Conservation (phyloP, 2,888 invertebrate genomes). For the Saturnia pavonia region DNA sequence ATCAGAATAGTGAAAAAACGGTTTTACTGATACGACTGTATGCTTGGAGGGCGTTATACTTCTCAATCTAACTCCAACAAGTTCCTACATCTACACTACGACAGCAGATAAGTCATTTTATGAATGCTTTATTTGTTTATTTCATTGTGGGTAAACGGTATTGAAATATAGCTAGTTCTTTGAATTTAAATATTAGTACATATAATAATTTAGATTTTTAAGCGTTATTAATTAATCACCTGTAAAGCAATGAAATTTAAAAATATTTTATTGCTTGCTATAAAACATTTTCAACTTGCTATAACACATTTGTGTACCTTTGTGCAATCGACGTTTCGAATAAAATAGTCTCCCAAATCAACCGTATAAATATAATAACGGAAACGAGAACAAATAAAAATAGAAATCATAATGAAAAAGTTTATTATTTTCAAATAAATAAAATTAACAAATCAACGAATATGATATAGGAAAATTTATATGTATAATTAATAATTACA, state of each 20-base stretch:
- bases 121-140: neutral
- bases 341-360: neutral
- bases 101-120: neutral
- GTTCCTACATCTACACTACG: neutral
- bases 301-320: no score
- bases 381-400: neutral
- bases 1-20: neutral
- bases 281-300: no score
- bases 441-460: slow-evolving; percentile 41
- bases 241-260: no score
- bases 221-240: no score
- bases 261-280: no score
- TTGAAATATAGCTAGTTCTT: no score
- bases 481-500: neutral
- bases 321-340: no score
- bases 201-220: no score
- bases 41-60: neutral
- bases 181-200: no score
- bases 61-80: neutral
- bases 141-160: no score
- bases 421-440: slow-evolving; percentile 61
- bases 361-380: neutral
- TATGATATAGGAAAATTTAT: slow-evolving; percentile 19
- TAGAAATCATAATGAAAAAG: slow-evolving; percentile 31
- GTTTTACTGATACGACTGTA: neutral